Percentiles rank a stretch among this genome's conserved stretches.
Evolutionary conservation across 2,888 invertebrate species (phyloP).

Genomic region (Rhagium mordax): DNA sequence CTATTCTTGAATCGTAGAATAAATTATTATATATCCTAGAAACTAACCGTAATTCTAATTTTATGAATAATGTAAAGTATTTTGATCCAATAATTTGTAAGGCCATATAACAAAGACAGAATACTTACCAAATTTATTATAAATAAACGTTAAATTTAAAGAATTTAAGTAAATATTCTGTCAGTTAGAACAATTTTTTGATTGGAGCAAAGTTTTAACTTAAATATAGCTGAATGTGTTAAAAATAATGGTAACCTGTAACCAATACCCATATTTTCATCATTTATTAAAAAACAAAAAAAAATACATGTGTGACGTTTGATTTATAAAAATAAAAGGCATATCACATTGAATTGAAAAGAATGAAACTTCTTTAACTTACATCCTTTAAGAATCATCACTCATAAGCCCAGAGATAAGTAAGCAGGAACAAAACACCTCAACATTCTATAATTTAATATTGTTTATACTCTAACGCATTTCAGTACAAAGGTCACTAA

Average conservation of each 20-base stretch:
- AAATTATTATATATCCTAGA: slow-evolving; percentile 32
- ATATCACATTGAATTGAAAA: slow-evolving; percentile 40
- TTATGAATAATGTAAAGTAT: slow-evolving; percentile 35
- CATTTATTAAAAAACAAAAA: slow-evolving; percentile 18
- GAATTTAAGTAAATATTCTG: slow-evolving; percentile 45
- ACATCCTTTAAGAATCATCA: slow-evolving; percentile 2
- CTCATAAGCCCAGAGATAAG: slow-evolving; percentile 25
- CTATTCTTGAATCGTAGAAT: slow-evolving; percentile 23
- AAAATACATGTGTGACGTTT: slow-evolving; percentile 5
- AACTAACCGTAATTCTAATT: slow-evolving; percentile 28
- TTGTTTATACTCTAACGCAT: neutral
- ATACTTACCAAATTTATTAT: slow-evolving; percentile 35
- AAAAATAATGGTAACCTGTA: slow-evolving; percentile 49
- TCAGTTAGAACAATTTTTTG: slow-evolving; percentile 33
- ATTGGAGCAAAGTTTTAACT: slow-evolving; percentile 22
- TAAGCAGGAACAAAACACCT: slow-evolving; percentile 18
- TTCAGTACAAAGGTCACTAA: neutral
- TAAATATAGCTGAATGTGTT: slow-evolving; percentile 27
- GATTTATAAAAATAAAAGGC: slow-evolving; percentile 3
- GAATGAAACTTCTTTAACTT: slow-evolving; percentile 12
- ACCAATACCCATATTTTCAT: slow-evolving; percentile 47
- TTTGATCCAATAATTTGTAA: slow-evolving; percentile 45
- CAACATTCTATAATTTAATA: neutral
- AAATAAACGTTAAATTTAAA: neutral
- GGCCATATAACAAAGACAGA: slow-evolving; percentile 43